Conservation (phyloP, 1,140 invertebrate genomes). For the Platyscapa corneri region DNA sequence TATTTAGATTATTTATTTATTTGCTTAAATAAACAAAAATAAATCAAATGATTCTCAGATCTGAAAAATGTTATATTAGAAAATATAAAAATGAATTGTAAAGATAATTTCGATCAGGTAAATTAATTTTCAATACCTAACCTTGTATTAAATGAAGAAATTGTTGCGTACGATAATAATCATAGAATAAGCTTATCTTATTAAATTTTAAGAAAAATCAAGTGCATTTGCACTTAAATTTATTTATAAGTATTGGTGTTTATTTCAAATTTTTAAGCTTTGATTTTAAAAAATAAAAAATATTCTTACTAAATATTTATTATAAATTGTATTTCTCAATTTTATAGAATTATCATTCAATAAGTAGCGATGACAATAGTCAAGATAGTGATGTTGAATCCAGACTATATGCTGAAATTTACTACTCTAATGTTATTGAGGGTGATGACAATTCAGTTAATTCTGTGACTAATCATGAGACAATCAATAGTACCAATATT, state of each 20-base stretch:
- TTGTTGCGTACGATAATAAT: not conserved
- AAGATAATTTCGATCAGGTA: not conserved
- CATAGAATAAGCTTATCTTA: not conserved
- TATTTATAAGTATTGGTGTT: not conserved
- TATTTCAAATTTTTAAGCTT: not conserved
- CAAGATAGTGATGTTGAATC: slow-evolving; percentile 61
- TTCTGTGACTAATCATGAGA: not conserved
- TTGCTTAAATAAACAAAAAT: not conserved
- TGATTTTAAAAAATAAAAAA: not conserved
- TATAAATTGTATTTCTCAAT: not conserved
- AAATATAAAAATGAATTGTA: slow-evolving; percentile 35
- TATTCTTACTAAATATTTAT: not conserved
- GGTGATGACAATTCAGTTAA: slow-evolving; percentile 16
- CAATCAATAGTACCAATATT: not conserved
- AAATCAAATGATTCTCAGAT: not conserved
- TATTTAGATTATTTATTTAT: not conserved
- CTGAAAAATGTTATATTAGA: not conserved
- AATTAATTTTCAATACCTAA: slow-evolving; percentile 27
- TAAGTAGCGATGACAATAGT: slow-evolving; percentile 35
- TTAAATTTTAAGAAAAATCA: not conserved
- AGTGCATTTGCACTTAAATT: not conserved
- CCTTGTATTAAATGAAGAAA: not conserved
- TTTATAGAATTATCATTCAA: slow-evolving; percentile 33
- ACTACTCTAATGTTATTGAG: slow-evolving; percentile 57
- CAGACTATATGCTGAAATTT: slow-evolving; percentile 62